Evolutionary conservation across 2,113 vertebrate species (phyloP), one percentile per base, ranked within the genome.

Genomic region (Anser brachyrhynchus): DNA sequence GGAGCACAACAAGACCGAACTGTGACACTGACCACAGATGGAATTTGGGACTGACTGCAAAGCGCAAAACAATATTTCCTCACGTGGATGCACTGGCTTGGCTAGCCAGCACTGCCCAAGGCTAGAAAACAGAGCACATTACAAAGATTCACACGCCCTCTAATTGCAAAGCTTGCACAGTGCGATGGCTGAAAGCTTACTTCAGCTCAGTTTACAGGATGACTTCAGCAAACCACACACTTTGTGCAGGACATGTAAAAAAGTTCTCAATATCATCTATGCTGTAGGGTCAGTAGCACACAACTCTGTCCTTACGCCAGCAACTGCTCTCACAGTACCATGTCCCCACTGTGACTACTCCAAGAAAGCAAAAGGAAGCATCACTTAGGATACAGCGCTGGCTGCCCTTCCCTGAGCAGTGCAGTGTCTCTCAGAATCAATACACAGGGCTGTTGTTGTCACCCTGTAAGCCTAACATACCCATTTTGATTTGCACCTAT

Each of bases 91-190:
- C 16, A 71, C 7, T 0, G 2, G 8, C 11, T 69, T 41, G 74
- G 26, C 41, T 5, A 75, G 22, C 4, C 26, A 51, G 12, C 1
- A 1, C 41, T 65, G 41, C 7, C 59, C 0, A 0, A 21, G 25
- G 14, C n/a, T 65, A 35, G 51, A 71, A 93, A 46, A 25, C 31
- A 35, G 8, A 65, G 33, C 29, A 54, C 3, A 1, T 41, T 59
- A 41, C 3, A 1, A 44, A 44, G 16, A 26, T 65, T 26, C 8
- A 3, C 0, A 0, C 28, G 62, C 8, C 7, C 12, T 61, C 17
- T 64, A 62, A 51, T 20, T 51, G 26, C 3, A 2, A 69, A 79
- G 61, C 31, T 78, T 25, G 20, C 12, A 18, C 14, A 25, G 29
- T 35, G 28, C 19, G 37, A 64, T 31, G 16, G 13, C 26, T 74